Evolutionary conservation across 2,888 invertebrate genomes (phyloP).

Genomic region (Holacanthella duospinosa): DNA sequence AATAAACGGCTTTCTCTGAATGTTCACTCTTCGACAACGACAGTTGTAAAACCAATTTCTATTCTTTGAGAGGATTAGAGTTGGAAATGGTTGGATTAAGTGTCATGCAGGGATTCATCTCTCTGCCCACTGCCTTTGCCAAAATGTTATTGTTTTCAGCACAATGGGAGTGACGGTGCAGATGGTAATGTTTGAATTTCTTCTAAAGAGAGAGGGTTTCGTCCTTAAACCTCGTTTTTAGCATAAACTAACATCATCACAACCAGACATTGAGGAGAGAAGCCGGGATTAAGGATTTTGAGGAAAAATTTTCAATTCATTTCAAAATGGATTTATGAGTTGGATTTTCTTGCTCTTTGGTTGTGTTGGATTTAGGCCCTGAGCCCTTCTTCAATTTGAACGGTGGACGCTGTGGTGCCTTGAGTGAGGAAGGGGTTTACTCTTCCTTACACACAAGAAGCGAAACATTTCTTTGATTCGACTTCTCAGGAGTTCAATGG

Average conservation of each 20-base stretch:
- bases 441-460: background rate
- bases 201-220: background rate
- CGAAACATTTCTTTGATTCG: background rate
- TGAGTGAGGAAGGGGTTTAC: background rate
- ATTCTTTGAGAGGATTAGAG: background rate
- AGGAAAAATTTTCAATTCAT: background rate
- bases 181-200: background rate
- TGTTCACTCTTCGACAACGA: background rate
- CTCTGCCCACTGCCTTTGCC: no score
- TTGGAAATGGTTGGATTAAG: background rate
- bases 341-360: background rate
- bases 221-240: background rate
- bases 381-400: conserved; percentile 4
- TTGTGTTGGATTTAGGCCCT: background rate
- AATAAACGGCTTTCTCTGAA: no score
- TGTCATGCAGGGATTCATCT: background rate
- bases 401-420: background rate
- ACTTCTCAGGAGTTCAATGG: conserved; percentile 1
- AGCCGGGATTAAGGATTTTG: background rate
- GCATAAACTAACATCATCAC: background rate
- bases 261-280: background rate
- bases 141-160: conserved; percentile 1
- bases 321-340: conserved; percentile 1
- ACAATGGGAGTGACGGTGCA: background rate
- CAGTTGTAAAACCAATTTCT: background rate